These are phyloP conservation scores for Dusona sp. DNA, from an alignment of 2,888 invertebrate genomes.

Conservation along the genomic window DNA sequence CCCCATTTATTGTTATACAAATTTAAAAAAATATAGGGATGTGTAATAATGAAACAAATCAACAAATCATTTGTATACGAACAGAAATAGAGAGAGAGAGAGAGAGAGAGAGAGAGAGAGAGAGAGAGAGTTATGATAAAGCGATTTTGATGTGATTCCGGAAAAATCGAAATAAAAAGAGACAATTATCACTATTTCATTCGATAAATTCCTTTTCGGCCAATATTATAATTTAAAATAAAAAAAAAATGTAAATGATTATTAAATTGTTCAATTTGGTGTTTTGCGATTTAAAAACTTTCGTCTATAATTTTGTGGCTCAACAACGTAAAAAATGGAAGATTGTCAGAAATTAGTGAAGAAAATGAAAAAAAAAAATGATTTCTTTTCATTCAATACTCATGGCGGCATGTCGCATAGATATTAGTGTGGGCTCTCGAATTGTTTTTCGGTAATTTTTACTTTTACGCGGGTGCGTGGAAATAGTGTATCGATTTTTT, in stretches of 20 bases:
- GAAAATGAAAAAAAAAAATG: slow-evolving; percentile 56
- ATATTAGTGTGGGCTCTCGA: not conserved
- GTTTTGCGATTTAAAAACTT: slow-evolving; percentile 25
- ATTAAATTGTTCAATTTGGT: slow-evolving; percentile 24
- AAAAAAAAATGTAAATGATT: slow-evolving; percentile 11
- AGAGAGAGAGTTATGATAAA: not conserved
- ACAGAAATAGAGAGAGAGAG: too few species aligned
- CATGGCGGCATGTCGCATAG: slow-evolving; percentile 15
- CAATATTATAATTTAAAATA: not conserved
- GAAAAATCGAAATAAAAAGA: not conserved
- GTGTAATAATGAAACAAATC: not conserved
- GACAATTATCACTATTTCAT: not conserved
- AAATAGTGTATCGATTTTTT: slow-evolving; percentile 15
- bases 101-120: not conserved
- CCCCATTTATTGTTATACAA: too few species aligned
- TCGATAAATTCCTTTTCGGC: not conserved
- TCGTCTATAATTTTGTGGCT: slow-evolving; percentile 31
- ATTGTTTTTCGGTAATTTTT: not conserved
- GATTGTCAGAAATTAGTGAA: slow-evolving; percentile 75
- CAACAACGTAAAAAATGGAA: slow-evolving; percentile 53
- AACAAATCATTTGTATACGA: too few species aligned
- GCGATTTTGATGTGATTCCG: not conserved
- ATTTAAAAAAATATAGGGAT: too few species aligned
- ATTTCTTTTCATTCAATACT: slow-evolving; percentile 51
- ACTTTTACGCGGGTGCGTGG: slow-evolving; percentile 20